Base-by-base conservation (phyloP, 2,888 invertebrate species). In the Lepidocyrtoides sp. region DNA sequence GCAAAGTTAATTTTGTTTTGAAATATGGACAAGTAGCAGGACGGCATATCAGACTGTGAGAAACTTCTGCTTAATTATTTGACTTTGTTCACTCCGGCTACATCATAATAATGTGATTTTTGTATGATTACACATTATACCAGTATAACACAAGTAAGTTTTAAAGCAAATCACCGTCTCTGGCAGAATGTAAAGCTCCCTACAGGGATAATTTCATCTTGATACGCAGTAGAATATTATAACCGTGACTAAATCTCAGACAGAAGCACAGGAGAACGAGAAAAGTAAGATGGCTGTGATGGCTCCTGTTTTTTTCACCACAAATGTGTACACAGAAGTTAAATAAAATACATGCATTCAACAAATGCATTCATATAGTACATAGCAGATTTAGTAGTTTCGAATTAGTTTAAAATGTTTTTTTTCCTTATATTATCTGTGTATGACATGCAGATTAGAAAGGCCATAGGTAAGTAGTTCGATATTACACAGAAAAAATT, bases 121-220 rank as follows among this genome's bases (percentile, higher is more conserved):
- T 36, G 20, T 32, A 17, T 79, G 32, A 79, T 79, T 57, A 57
- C 17, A 36, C 20, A 60, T 81, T 81, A 81, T 10, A 36, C 41
- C 41, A 60, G 57, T 81, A 81, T 81, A 81, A 81, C 81, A 57
- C 57, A 36, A 44, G 83, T 44, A 23, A 29, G 29, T 66, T 87
- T 54, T 69, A 20, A 26, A 88, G 81, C 17, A 54, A 66, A 48
- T 66, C 20, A 63, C 26, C 36, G 23, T 54, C 51, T 14, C 48
- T 48, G 51, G 51, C 44, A 17, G 60, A 51, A 51, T 75, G 36
- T 14, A 36, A 66, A 79, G 90, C 66, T 79, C 90, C 90, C 90
- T 90, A 85, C 90, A 90, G 85, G 90, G 90, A 85, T 90, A 90
- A 90, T 90, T 90, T 63, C 17, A 84, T 89, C 77, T 90, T 79